A percentile compares a stretch with the other conserved stretches of the same genome.
Evolutionary conservation across 2,113 vertebrate species (phyloP).

Genomic region (Petrocephalus zakoni): DNA sequence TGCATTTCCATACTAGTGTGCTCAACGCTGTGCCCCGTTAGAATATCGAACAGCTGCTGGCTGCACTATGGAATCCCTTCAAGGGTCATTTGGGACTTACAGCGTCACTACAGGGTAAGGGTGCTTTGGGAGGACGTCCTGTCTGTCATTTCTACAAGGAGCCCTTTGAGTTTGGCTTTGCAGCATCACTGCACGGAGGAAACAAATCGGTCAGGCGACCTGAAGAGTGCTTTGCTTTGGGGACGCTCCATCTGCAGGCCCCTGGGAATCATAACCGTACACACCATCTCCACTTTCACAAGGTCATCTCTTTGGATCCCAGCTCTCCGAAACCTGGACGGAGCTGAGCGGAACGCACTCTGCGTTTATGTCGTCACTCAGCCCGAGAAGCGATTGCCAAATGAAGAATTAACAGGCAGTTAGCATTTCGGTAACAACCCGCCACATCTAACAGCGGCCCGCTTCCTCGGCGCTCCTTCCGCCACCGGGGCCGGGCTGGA

Average conservation of each 20-base stretch:
- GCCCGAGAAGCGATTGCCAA: constrained; percentile 27
- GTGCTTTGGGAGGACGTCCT: not conserved
- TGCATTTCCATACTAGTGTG: not conserved
- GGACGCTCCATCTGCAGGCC: not conserved
- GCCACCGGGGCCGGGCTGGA: constrained; percentile 39
- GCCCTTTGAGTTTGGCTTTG: not conserved
- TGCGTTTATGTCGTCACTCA: not conserved
- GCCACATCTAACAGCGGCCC: constrained; percentile 25
- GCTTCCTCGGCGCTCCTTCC: constrained; percentile 39
- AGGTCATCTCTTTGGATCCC: not conserved
- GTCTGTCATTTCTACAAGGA: not conserved
- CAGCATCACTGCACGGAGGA: not conserved
- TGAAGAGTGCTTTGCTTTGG: not conserved
- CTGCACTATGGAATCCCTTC: not conserved
- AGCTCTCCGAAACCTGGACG: not conserved
- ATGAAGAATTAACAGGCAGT: constrained; percentile 21
- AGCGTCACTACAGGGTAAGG: not conserved
- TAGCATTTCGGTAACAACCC: not conserved
- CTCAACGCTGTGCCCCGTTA: not conserved
- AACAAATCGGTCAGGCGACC: not conserved
- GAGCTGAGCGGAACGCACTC: not conserved
- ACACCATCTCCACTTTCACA: not conserved
- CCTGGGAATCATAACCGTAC: not conserved
- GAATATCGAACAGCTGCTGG: not conserved
- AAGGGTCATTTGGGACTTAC: not conserved